phyloP scores from a whole-genome alignment of 1,140 invertebrate genomes.

The Drosophila orena region DNA sequence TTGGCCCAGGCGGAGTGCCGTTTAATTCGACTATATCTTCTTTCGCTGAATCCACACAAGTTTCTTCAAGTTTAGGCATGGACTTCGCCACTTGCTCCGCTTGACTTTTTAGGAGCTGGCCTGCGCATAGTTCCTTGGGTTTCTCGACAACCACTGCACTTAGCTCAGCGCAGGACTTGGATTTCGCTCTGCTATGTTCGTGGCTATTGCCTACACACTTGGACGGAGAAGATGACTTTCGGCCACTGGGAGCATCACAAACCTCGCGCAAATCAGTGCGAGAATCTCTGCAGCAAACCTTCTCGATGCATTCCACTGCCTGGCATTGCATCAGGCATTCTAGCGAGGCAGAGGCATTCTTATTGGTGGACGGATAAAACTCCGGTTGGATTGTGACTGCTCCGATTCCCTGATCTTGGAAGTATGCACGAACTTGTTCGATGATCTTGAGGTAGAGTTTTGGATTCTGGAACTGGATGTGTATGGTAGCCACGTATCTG shows the following conservation, averaged over 20 bases:
- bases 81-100: constrained; percentile 3
- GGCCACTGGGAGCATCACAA: constrained; percentile 50
- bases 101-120: constrained; percentile 36
- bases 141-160: constrained; percentile 55
- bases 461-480: constrained; percentile 90
- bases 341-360: constrained; percentile 61
- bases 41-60: not conserved
- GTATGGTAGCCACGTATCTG: constrained; percentile 90
- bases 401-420: constrained; percentile 90
- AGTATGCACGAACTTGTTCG: constrained; percentile 89
- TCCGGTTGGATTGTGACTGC: constrained; percentile 92
- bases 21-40: not conserved
- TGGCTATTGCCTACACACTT: constrained; percentile 5
- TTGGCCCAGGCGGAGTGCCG: constrained; percentile 4
- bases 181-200: constrained; percentile 34
- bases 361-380: constrained; percentile 86
- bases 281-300: constrained; percentile 79
- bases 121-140: constrained; percentile 58
- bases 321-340: constrained; percentile 79
- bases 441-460: constrained; percentile 86
- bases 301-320: constrained; percentile 70
- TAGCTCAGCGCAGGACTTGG: constrained; percentile 63
- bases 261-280: constrained; percentile 71
- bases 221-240: constrained; percentile 13
- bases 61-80: constrained; percentile 7